Conservation (phyloP, 1,140 invertebrate genomes). For the Philaenus spumarius region DNA sequence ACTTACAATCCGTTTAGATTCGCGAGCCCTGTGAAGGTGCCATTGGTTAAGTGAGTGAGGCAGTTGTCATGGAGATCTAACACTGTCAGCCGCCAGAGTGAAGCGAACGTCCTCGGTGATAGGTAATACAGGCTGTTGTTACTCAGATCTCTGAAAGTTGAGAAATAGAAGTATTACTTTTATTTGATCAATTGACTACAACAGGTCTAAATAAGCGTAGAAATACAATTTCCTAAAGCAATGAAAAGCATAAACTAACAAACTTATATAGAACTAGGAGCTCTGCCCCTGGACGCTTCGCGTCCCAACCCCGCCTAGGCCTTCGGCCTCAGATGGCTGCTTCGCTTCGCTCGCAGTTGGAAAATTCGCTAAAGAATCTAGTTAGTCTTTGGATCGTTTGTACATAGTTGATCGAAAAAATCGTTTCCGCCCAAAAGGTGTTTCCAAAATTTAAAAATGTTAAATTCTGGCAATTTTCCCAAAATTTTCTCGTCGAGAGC, state of each 20-base stretch:
- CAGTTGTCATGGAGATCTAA: constrained; percentile 38
- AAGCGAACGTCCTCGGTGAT: constrained; percentile 33
- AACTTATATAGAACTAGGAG: no score
- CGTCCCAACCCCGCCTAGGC: no score
- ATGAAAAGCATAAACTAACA: neutral
- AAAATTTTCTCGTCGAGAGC: no score
- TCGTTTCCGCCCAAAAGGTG: no score
- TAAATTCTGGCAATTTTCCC: no score
- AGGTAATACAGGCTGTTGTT: constrained; percentile 36
- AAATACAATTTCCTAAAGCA: neutral
- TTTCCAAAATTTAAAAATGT: no score
- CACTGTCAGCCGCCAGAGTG: constrained; percentile 36
- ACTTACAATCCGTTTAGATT: constrained; percentile 38
- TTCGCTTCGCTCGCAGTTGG: no score
- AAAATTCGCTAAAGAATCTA: neutral
- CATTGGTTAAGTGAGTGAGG: constrained; percentile 30
- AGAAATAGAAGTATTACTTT: neutral
- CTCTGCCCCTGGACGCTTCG: no score
- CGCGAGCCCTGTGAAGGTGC: constrained; percentile 36
- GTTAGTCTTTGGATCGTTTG: no score
- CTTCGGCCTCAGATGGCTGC: no score
- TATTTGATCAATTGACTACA: neutral
- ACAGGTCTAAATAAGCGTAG: no score
- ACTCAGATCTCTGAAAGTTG: constrained; percentile 31
- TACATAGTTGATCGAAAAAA: no score